Conservation (phyloP, 2,888 invertebrate species). For the Clusia tigrina region DNA sequence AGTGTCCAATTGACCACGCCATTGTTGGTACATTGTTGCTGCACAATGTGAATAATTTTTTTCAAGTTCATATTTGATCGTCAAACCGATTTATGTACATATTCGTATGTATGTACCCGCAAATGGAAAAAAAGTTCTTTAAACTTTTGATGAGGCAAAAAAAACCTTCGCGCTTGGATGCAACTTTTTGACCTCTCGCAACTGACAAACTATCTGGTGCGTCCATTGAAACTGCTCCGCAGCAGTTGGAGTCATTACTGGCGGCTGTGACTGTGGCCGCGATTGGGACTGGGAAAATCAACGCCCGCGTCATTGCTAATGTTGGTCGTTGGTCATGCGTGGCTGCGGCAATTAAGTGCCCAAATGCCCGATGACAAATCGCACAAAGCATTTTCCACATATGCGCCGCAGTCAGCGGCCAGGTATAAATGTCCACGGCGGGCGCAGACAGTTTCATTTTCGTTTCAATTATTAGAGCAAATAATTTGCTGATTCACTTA, state of each 20-base stretch:
- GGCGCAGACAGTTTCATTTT: conserved; percentile 19
- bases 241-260: neutral
- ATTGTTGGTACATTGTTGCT: conserved; percentile 21
- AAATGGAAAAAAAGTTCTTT: too few species aligned
- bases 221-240: too few species aligned
- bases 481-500: conserved; percentile 14
- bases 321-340: conserved; percentile 32
- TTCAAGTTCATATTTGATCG: neutral
- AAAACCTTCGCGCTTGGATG: conserved; percentile 27
- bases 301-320: neutral
- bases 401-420: neutral
- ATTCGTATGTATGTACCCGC: too few species aligned
- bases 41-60: neutral
- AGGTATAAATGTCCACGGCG: conserved; percentile 22
- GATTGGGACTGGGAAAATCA: neutral
- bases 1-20: conserved; percentile 25
- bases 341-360: conserved; percentile 23
- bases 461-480: conserved; percentile 7
- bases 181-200: conserved; percentile 12
- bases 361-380: conserved; percentile 10
- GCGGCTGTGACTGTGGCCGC: neutral
- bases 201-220: too few species aligned
- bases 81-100: neutral
- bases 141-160: conserved; percentile 14
- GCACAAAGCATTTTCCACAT: conserved; percentile 22